Evolutionary conservation across 2,888 invertebrate genomes (phyloP), one percentile per base, ranked within the genome.

Genomic region (Ypsolopha scabrella): DNA sequence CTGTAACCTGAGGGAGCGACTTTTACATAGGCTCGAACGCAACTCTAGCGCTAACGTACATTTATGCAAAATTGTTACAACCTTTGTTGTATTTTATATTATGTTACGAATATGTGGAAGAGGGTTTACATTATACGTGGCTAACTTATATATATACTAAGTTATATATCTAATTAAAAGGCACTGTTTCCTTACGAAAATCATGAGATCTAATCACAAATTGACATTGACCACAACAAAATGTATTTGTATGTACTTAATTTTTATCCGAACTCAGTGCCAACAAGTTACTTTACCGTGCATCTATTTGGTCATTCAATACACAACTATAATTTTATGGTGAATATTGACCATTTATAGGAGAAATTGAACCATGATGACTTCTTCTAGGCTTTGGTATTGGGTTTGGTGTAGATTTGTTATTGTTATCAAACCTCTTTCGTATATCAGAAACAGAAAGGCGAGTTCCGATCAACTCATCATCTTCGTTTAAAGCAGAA

Each of bases 371-470:
- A 50, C 77, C 78, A 48, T 80, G 75, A 55, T 82, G 78, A 64
- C 88, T 87, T 62, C 89, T 76, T 61, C 88, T 81, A 2, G 89
- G 89, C 67, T 89, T 89, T 63, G 88, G 88, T 68, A 89, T 83
- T 2, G 89, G 89, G 71, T 89, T 87, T 52, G 87, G 87, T 48
- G 82, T 46, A 1, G 76, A 75, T 45, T 64, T 68, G 48, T 87
- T 87, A 35, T 72, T 82, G 55, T 81, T 85, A 48, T 89, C 87
- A 61, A 89, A 89, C 58, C 85, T 83, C 53, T 79, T 73, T 59
- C 87, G 88, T 50, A 89, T 88, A 53, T 86, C 85, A 8, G 80
- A 77, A 13, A 86, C 81, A 0, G 81, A 80, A 41, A 78, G 61
- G 43, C 80, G 66, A 44, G 68, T 62, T 10, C 70, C 77, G 24